Evolutionary conservation across 2,113 vertebrate genomes (phyloP).

Genomic region (Megaptera novaeangliae): DNA sequence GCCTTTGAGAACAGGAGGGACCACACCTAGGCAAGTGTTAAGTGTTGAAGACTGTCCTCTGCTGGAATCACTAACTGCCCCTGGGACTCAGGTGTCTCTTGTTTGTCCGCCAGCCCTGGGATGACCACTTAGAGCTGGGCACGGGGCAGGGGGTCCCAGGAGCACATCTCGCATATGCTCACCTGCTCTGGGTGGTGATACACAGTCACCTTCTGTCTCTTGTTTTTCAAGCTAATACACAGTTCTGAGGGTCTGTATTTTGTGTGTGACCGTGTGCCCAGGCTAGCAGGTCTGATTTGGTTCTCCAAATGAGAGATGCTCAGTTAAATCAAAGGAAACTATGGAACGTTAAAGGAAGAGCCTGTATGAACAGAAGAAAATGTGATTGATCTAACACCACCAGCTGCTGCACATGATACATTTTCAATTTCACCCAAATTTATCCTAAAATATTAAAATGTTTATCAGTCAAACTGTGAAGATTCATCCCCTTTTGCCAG

Average conservation of each 20-base stretch:
- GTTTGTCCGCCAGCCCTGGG: background rate
- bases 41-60: background rate
- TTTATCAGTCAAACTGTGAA: background rate
- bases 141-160: background rate
- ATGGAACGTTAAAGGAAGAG: background rate
- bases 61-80: background rate
- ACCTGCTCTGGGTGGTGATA: background rate
- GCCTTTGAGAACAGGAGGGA: background rate
- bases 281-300: background rate
- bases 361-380: background rate
- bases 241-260: background rate
- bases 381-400: background rate
- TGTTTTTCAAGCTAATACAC: background rate
- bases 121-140: background rate
- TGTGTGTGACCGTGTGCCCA: background rate
- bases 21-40: rapidly evolving
- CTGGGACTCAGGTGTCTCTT: background rate
- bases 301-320: background rate
- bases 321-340: background rate
- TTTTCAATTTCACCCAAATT: background rate
- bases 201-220: background rate
- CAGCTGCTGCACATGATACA: background rate
- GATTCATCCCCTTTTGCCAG: background rate
- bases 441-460: background rate
- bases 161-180: too few relatives aligned